These are phyloP conservation scores for Nemoura dubitans DNA, from an alignment of 2,888 invertebrate genomes.

Conservation along the genomic window DNA sequence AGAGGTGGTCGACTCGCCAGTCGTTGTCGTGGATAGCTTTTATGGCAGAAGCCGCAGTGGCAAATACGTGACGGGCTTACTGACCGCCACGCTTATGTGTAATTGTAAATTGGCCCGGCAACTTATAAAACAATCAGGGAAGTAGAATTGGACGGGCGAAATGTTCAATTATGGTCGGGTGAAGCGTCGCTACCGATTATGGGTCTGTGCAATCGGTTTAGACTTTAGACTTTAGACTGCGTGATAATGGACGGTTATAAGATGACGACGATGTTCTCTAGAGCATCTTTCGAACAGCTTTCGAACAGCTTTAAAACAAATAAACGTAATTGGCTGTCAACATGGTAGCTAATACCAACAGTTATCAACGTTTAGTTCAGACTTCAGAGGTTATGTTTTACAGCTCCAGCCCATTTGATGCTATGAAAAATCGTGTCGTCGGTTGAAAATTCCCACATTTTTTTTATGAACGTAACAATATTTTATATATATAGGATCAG, in stretches of 20 bases:
- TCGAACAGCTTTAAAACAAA: no score
- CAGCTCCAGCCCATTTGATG: no score
- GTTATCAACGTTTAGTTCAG: no score
- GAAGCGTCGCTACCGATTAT: neutral
- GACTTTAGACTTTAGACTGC: no score
- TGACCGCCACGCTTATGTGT: constrained; percentile 9
- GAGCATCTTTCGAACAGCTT: no score
- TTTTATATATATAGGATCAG: neutral
- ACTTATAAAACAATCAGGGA: constrained; percentile 28
- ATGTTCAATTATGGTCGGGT: neutral
- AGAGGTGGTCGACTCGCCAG: neutral
- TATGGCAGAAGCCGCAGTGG: constrained; percentile 9
- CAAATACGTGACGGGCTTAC: constrained; percentile 14
- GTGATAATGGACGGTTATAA: no score
- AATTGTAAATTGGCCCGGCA: constrained; percentile 31
- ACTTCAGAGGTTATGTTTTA: no score
- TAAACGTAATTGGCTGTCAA: no score
- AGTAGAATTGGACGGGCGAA: neutral
- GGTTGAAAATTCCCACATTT: neutral
- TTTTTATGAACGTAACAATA: neutral
- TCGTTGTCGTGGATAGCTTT: neutral
- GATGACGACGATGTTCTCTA: no score
- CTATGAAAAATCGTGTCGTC: neutral
- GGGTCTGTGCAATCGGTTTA: neutral
- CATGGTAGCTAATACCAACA: no score